Percentiles rank a stretch among this genome's conserved stretches.
Evolutionary conservation across 1,140 invertebrate genomes (phyloP).

Genomic region (Chlorops oryzae): DNA sequence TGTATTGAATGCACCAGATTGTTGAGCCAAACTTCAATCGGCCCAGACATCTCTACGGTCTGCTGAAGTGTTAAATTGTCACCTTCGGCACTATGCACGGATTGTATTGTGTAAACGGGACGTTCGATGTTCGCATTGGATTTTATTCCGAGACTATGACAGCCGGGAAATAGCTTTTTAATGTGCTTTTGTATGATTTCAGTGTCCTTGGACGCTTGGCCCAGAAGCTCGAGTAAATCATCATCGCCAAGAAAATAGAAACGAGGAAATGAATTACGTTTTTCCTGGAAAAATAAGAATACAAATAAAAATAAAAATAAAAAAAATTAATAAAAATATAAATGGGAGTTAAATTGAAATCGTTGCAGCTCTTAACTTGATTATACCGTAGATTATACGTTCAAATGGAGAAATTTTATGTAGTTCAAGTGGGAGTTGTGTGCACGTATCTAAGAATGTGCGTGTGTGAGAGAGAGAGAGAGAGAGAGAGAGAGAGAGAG

Average conservation of each 20-base stretch:
- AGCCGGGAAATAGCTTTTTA: constrained; percentile 92
- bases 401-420: too few relatives aligned
- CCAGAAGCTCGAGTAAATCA: constrained; percentile 88
- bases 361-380: too few relatives aligned
- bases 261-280: constrained; percentile 85
- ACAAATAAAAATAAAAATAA: too few relatives aligned
- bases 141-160: constrained; percentile 61
- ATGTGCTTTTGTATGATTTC: constrained; percentile 86
- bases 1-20: constrained; percentile 76
- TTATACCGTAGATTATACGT: too few relatives aligned
- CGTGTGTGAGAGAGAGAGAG: too few relatives aligned
- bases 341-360: not conserved
- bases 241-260: constrained; percentile 97
- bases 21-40: constrained; percentile 87
- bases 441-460: too few relatives aligned
- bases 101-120: constrained; percentile 57
- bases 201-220: constrained; percentile 75
- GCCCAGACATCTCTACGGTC: constrained; percentile 67
- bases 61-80: constrained; percentile 74
- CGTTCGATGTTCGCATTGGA: constrained; percentile 49
- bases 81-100: constrained; percentile 75
- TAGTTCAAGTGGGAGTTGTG: too few relatives aligned
- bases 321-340: constrained; percentile 4
- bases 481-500: too few relatives aligned
- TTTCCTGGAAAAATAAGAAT: constrained; percentile 60